Base-by-base conservation (phyloP, 1,140 invertebrate species). In the Brachionus angularis region DNA sequence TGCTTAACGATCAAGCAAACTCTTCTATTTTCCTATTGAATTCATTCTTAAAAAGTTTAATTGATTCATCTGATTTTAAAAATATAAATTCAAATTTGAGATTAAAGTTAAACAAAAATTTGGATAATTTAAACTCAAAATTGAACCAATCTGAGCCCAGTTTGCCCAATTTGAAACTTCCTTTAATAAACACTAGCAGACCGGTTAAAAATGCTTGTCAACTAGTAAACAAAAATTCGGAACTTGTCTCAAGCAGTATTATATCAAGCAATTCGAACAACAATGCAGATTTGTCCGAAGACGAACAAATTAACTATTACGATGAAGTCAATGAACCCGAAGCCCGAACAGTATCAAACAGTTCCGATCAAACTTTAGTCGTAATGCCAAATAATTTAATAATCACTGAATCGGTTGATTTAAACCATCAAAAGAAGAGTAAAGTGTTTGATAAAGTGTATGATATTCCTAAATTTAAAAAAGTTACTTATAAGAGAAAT, bases 261-360 rank as follows among this genome's bases (percentile, higher is more conserved):
- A 46, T 67, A 21, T 67, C 62, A 1, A 34, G 39, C n/a, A 47
- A 39, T 23, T 50, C 62, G 62, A 67, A 39, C 2, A n/a, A n/a
- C n/a, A 58, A 58, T 39, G 62, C 42, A 1, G 62, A 67, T 23
- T 47, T 67, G 42, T 67, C 62, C 47, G 62, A 67, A 23, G 62
- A 67, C 62, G 62, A 67, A 27, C 62, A 67, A 36, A 67, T 67
- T 8, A 67, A 67, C 16, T 67, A 67, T 33, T 67, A 67, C 18
- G 62, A 67, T 29, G 42, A 67, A 4, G 61, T 44, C 14, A 49
- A 64, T 4, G 62, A 67, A 5, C 16, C 33, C 5, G 36, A 46
- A 18, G 29, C 8, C 3, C 33, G 53, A 23, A 58, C 33, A 23
- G 33, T 39, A 25, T 58, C 53, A 7, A 58, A 18, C 14, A 21